These are phyloP conservation scores for Callipepla squamata DNA, from an alignment of 2,113 vertebrate genomes.

Conservation along the genomic window DNA sequence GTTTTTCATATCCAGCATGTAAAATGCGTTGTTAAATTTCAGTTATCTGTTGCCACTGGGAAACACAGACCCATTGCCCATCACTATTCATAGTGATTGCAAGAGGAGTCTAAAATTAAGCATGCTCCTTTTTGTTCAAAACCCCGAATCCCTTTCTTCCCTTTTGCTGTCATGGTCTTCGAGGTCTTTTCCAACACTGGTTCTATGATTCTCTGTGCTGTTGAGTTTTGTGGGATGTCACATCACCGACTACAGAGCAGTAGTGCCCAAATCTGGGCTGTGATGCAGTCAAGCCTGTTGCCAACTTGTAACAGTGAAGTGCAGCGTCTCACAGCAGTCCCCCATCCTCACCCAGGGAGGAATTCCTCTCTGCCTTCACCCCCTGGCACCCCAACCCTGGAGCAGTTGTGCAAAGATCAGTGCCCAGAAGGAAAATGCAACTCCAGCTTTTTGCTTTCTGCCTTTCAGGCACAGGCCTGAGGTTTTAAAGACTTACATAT, in stretches of 20 bases:
- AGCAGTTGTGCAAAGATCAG: not conserved
- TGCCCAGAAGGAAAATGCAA: not conserved
- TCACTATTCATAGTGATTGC: not conserved
- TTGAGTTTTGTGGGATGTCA: no score
- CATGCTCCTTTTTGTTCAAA: not conserved
- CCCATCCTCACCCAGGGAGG: not conserved
- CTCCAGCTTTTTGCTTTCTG: slow-evolving; percentile 20
- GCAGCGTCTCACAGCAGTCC: not conserved
- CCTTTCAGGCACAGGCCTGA: slow-evolving; percentile 16
- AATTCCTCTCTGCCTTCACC: not conserved
- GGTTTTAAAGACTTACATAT: slow-evolving; percentile 63
- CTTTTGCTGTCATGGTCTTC: not conserved
- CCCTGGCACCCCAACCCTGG: accelerated
- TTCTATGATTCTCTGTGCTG: not conserved
- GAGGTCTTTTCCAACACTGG: no score
- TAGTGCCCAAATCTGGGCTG: no score
- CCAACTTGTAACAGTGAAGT: not conserved
- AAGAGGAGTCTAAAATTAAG: not conserved
- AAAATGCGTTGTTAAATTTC: not conserved
- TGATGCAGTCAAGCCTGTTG: no score
- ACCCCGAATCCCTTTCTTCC: not conserved
- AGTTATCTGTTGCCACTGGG: not conserved
- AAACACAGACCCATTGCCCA: not conserved
- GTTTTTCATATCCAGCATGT: not conserved
- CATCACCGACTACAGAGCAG: no score